Percentiles rank a stretch among this genome's conserved stretches.
Conservation (phyloP, 1,140 invertebrate species). For the Calliopsis andreniformis region DNA sequence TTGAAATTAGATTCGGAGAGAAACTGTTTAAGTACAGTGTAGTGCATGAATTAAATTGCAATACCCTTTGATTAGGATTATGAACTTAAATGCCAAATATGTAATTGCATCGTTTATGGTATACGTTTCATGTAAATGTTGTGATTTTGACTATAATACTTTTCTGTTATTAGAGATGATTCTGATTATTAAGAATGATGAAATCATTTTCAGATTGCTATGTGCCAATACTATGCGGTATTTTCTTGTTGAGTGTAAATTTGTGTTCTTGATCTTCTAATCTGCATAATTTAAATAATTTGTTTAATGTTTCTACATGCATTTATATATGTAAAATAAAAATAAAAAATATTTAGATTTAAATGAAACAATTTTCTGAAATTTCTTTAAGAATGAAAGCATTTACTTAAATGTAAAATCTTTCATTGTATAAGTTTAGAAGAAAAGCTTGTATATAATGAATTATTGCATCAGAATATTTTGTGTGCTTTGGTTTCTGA, state of each 20-base stretch:
- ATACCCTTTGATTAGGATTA: neutral
- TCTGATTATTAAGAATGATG: no score
- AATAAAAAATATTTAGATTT: neutral
- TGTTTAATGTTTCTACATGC: neutral
- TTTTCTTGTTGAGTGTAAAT: no score
- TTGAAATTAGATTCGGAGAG: neutral
- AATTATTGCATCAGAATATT: neutral
- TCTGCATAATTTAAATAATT: neutral
- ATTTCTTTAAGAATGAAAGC: no score
- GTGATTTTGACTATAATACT: no score
- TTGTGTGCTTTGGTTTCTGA: no score
- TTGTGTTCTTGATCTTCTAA: neutral
- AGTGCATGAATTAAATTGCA: neutral
- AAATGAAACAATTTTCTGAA: no score
- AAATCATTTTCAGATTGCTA: no score
- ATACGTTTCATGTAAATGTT: neutral
- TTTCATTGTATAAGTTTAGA: neutral
- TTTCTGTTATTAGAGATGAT: no score
- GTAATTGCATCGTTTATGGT: constrained; percentile 1
- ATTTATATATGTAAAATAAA: neutral
- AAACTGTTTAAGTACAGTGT: neutral
- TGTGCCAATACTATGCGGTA: no score
- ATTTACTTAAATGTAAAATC: no score
- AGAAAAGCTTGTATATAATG: constrained; percentile 18
- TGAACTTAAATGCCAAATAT: neutral